phyloP scores from a whole-genome alignment of 2,797 vertebrate genomes.

The Pteropus rufus region DNA sequence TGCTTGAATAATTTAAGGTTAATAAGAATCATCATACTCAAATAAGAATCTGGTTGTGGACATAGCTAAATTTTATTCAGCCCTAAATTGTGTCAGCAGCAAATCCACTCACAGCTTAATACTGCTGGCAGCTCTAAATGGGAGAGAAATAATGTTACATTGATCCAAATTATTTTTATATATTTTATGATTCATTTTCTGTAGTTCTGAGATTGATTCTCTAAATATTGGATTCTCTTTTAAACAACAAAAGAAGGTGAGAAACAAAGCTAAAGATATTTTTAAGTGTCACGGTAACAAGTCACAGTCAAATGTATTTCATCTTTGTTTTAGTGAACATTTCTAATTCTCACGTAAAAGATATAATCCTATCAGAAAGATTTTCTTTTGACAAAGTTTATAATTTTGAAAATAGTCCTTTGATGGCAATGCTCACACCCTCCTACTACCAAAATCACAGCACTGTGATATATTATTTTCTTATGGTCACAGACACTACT shows the following conservation, averaged over 20 bases:
- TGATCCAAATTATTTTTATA: not conserved
- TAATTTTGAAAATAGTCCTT: conserved; percentile 66
- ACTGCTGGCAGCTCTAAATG: not conserved
- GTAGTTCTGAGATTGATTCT: not conserved
- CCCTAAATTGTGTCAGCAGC: not conserved
- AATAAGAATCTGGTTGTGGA: not conserved
- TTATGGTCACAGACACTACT: conserved; percentile 64
- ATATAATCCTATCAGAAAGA: conserved; percentile 7
- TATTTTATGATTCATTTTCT: not conserved
- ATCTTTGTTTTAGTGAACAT: conserved; percentile 17
- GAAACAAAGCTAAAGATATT: conserved; percentile 23
- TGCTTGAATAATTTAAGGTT: not conserved
- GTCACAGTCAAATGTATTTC: not conserved
- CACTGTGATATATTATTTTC: conserved; percentile 57
- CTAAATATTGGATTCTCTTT: conserved; percentile 2
- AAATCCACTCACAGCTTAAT: not conserved
- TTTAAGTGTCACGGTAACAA: conserved; percentile 44
- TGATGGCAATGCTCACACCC: conserved; percentile 20
- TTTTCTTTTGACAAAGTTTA: conserved; percentile 10
- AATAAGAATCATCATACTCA: not conserved
- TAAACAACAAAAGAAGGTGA: conserved; percentile 39
- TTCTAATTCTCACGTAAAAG: conserved; percentile 31
- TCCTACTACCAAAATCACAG: conserved; percentile 26
- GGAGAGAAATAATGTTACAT: not conserved
- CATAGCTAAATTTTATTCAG: not conserved